Evolutionary conservation across 2,113 vertebrate species (phyloP).

Genomic region (Gymnocephalus cernua): DNA sequence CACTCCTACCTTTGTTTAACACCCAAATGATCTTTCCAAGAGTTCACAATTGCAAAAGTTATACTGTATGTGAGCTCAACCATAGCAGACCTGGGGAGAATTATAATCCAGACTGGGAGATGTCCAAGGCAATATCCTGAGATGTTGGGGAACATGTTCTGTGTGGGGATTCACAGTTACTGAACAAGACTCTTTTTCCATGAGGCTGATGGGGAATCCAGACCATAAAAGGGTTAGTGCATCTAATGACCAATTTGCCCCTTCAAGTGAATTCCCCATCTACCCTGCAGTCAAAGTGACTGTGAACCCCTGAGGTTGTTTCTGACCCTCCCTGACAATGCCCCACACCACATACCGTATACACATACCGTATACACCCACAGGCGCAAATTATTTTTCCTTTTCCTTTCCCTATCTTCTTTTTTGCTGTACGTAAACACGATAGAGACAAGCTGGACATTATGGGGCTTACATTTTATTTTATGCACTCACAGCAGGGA

Average conservation of each 20-base stretch:
- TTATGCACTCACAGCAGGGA: neutral
- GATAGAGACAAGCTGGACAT: neutral
- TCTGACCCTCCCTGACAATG: slow-evolving; percentile 57
- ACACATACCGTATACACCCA: slow-evolving; percentile 78
- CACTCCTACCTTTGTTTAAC: neutral
- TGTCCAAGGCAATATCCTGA: neutral
- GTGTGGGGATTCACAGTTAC: slow-evolving; percentile 4
- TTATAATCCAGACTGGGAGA: neutral
- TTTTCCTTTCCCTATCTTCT: slow-evolving; percentile 21
- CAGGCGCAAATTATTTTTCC: too few relatives aligned
- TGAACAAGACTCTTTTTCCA: slow-evolving; percentile 19
- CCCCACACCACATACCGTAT: slow-evolving; percentile 58
- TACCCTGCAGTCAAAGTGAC: slow-evolving; percentile 60
- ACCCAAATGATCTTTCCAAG: slow-evolving; percentile 13
- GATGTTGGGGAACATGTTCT: neutral
- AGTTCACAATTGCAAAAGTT: neutral
- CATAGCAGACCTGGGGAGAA: neutral
- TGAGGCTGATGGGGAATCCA: slow-evolving; percentile 16
- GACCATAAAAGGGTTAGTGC: slow-evolving; percentile 6
- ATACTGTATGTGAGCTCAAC: neutral
- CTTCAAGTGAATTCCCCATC: slow-evolving; percentile 75
- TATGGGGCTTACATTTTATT: neutral
- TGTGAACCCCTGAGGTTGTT: slow-evolving; percentile 37
- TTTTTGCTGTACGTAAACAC: slow-evolving; percentile 52
- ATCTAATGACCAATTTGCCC: slow-evolving; percentile 32